Base-by-base conservation (phyloP, 2,888 invertebrate genomes). In the Cybosia mesomella region DNA sequence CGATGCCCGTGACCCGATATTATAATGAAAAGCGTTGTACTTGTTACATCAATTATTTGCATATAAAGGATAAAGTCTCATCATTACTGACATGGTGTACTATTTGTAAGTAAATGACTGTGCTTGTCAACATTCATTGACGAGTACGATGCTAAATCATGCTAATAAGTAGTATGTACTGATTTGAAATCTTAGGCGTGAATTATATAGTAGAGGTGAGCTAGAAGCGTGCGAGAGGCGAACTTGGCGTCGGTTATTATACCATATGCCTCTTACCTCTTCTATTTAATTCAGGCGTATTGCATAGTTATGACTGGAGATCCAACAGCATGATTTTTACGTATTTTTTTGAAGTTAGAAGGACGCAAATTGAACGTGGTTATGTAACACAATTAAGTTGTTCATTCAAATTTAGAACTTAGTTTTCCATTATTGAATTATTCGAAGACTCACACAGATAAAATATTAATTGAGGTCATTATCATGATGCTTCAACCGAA, bases 1-100 rank as follows among this genome's bases (percentile, higher is more conserved):
- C 69, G 76, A 76, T 74, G 81, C 66, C 86, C 82, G 62, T 82
- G 84, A 80, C 81, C 81, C 64, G 64, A 72, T 70, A 71, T 79
- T 68, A 72, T 70, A 76, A 71, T 70, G 66, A 75, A 68, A 36
- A 68, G 70, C 61, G 69, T 68, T 74, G 74, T 72, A 74, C 59
- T 71, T 69, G 69, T 75, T 73, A 68, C 76, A 68, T 79, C 62
- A 73, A 67, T 68, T 71, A 11, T 11, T 69, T 65, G 58, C 59
- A 66, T 68, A 68, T 65, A 74, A 70, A 70, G 65, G 64, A 58
- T 64, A n/a, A 11, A 61, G 21, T 39, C 13, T 55, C 39, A 32
- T 57, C 32, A 60, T 60, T 66, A n/a, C 15, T 49, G 22, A 3
- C 28, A 49, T 49, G 49, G n/a, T n/a, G 2, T 49, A 49, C 49